Base-by-base conservation (phyloP, 2,113 vertebrate genomes). In the Spheniscus mendiculus region DNA sequence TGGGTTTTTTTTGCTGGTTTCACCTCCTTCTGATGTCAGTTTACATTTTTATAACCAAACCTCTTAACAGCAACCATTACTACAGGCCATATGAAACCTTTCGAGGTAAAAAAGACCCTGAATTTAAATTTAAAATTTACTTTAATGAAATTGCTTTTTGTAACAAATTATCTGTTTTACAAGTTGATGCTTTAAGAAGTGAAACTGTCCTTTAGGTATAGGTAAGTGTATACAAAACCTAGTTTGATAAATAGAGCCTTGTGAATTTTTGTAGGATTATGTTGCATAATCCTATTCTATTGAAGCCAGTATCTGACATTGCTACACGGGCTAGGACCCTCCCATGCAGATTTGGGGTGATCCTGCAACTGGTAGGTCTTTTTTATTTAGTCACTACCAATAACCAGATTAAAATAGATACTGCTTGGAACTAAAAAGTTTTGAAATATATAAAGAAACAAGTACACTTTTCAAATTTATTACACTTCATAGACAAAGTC, bases 401-500 rank as follows among this genome's bases (percentile, higher is more conserved):
- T 29, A 79, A 90, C 16, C 26, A 94, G 69, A 69, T 45, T 45
- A 82, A 83, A 79, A 55, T 2, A 49, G 40, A 3, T 59, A 83
- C 12, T 56, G 14, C 32, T 66, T 67, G 21, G 45, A 26, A 34
- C 42, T 50, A 27, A 59, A 77, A 97, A 83, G 63, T 85, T 97
- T 70, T 87, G 12, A 18, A 93, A 65, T 36, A 58, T 17, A 29
- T 73, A 66, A 83, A 81, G 65, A 84, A 95, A 40, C 32, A 83
- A 92, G 15, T 14, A 47, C 14, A 11, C 73, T 89, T 65, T 63
- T 83, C 29, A 83, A 12, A 96, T 96, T 92, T 95, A 97, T 84
- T 77, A 42, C 42, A n/a, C 71, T 81, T 92, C 30, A 82, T n/a
- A 72, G 87, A 52, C 58, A 53, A 94, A 93, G 18, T 55, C 83